Evolutionary conservation across 2,888 invertebrate genomes (phyloP), one percentile per base, ranked within the genome.

Genomic region (Volucella inanis): DNA sequence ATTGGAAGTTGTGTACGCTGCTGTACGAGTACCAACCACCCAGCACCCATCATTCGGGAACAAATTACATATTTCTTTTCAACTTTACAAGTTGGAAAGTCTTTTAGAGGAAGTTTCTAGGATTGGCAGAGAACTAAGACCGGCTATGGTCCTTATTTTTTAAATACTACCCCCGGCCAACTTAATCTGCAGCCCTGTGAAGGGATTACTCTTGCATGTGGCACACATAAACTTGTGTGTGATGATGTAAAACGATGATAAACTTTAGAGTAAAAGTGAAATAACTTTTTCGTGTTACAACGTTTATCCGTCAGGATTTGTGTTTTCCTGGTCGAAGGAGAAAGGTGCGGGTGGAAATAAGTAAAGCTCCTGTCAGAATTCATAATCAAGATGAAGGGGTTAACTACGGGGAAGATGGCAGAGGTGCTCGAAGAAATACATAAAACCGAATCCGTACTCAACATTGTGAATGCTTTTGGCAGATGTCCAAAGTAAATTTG

Each of bases 261-360:
- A 31, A 31, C 31, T 31, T 6, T 31, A 31, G 31, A 54, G 54
- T 54, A 54, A 54, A 57, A 39, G 57, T 57, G 39, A 39, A 57
- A 39, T 57, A 39, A 57, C 57, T 57, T 31, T 31, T 54, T 14
- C 15, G 15, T 39, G 57, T 15, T 39, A 10, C 3, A 57, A 14
- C 39, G 31, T 57, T 57, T 15, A 57, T 57, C 57, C 57, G 9
- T 0, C 38, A 57, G 57, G 57, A 57, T 57, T 57, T 57, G n/a
- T 38, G 12, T 57, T 38, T 57, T 57, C 15, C 39, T 10, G 61
- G n/a, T 45, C 8, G 10, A 10, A 14, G 10, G 22, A 18, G 31
- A 6, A 31, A 31, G 31, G 6, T 31, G 31, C 0, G 31, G 31
- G 2, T 31, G 31, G 6, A 6, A 6, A 31, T 31, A 31, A 31